phyloP scores from a whole-genome alignment of 37 sponge, comb jelly and placozoan genomes.

The Geodia barretti region DNA sequence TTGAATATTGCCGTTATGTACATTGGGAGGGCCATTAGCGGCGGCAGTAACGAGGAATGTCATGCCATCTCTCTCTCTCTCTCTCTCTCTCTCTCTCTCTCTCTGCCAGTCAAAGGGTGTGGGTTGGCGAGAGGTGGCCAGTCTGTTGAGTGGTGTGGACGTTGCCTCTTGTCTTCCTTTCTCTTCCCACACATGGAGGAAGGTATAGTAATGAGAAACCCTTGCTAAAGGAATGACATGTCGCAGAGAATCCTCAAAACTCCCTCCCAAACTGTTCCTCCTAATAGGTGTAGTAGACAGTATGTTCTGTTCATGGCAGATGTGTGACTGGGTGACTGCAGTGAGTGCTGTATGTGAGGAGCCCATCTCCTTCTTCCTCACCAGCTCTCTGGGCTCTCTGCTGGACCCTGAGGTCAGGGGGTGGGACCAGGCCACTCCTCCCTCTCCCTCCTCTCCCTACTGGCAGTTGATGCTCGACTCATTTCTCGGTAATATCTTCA shows the following conservation, averaged over 20 bases:
- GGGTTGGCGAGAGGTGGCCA: conserved; percentile 36
- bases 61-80: too few relatives aligned
- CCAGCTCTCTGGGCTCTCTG: not conserved
- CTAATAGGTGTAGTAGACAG: too few relatives aligned
- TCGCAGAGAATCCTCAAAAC: too few relatives aligned
- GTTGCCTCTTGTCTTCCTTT: conserved; percentile 52
- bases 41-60: too few relatives aligned
- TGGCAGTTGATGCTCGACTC: not conserved
- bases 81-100: too few relatives aligned
- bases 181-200: conserved; percentile 51
- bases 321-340: not conserved
- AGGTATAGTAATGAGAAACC: conserved; percentile 21
- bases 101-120: conserved; percentile 24
- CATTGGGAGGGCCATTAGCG: too few relatives aligned
- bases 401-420: not conserved
- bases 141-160: conserved; percentile 49
- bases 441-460: not conserved
- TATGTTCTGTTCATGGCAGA: not conserved
- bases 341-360: not conserved
- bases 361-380: not conserved
- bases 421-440: not conserved
- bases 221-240: too few relatives aligned
- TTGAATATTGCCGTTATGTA: too few relatives aligned
- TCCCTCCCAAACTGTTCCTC: too few relatives aligned
- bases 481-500: not conserved